Evolutionary conservation across 2,797 vertebrate genomes (phyloP).

Genomic region (Acropternis orthonyx): DNA sequence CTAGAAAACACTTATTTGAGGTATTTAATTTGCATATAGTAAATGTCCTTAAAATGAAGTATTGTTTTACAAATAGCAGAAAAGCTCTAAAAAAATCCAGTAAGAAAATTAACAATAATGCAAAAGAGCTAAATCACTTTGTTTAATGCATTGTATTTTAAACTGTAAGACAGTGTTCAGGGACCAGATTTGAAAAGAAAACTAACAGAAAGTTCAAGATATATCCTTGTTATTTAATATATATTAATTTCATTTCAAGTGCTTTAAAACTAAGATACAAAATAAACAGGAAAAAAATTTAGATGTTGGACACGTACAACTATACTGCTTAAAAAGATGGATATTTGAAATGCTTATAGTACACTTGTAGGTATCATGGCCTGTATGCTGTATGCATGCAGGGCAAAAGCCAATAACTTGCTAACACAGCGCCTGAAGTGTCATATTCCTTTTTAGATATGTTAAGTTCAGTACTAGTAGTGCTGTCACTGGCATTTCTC

Average conservation of each 20-base stretch:
- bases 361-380: background rate
- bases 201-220: background rate
- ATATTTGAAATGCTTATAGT: background rate
- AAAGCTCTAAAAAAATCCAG: slow-evolving; percentile 51
- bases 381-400: background rate
- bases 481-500: background rate
- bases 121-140: background rate
- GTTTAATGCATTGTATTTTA: background rate
- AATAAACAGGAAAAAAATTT: background rate
- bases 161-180: background rate
- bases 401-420: background rate
- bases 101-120: slow-evolving; percentile 70
- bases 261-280: background rate
- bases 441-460: background rate
- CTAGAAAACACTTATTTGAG: background rate
- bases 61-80: background rate
- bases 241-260: background rate
- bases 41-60: background rate
- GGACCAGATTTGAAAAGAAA: background rate
- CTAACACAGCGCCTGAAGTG: background rate
- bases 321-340: background rate
- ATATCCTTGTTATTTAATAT: background rate
- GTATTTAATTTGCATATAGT: background rate
- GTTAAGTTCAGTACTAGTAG: background rate
- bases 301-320: background rate